phyloP scores from a whole-genome alignment of 2,113 vertebrate genomes.

The Nothobranchius furzeri region DNA sequence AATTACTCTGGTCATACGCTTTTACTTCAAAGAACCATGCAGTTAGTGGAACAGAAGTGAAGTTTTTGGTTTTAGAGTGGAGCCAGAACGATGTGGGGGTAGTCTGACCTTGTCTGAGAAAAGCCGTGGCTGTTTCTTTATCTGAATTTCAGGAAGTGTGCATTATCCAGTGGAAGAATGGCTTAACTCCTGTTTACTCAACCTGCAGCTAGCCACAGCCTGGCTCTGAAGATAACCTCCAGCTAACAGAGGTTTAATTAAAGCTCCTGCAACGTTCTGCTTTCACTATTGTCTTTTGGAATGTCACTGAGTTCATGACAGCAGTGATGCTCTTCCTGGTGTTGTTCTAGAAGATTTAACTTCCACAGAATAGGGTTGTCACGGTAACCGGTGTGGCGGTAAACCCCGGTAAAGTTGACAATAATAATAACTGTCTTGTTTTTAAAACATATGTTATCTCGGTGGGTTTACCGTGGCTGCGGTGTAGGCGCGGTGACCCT shows the following conservation, averaged over 20 bases:
- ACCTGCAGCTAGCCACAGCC: slow-evolving; percentile 19
- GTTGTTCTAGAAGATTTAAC: not conserved
- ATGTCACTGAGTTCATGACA: not conserved
- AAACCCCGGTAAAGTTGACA: no score
- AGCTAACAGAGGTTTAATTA: not conserved
- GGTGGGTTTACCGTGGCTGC: no score
- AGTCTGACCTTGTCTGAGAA: slow-evolving; percentile 19
- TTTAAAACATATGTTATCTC: no score
- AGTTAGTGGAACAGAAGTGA: slow-evolving; percentile 11
- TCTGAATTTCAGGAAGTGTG: slow-evolving; percentile 44
- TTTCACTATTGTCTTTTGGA: not conserved
- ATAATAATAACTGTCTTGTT: no score
- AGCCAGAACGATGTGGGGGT: not conserved
- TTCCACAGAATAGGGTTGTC: no score
- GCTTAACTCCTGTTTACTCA: slow-evolving; percentile 29
- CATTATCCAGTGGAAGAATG: slow-evolving; percentile 40
- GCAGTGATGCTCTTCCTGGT: not conserved
- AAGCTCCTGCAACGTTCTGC: not conserved
- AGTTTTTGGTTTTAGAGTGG: not conserved
- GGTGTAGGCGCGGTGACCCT: no score
- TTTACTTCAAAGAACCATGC: slow-evolving; percentile 22
- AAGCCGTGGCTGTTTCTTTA: slow-evolving; percentile 13
- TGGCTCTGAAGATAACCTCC: slow-evolving; percentile 41
- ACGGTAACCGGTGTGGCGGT: no score
- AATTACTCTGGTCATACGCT: slow-evolving; percentile 14